Base-by-base conservation (phyloP, 2,797 vertebrate genomes). In the Sebastes oblongus region DNA sequence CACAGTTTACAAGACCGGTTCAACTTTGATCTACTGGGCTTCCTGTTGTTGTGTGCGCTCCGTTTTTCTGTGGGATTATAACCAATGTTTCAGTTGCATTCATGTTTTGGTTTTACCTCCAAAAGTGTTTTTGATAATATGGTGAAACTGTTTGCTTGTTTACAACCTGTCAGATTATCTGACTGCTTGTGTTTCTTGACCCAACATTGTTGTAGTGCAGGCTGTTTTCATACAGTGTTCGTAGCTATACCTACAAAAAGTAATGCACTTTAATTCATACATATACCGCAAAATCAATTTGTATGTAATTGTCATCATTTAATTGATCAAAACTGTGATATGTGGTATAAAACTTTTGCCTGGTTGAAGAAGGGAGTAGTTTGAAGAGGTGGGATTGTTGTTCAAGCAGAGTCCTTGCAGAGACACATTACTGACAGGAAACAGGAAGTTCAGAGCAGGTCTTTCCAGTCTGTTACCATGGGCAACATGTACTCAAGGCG, bases 401-500 rank as follows among this genome's bases (percentile, higher is more conserved):
- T 55, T 74, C 12, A 66, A 54, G 66, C 78, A 27, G 66, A 52
- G 73, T 84, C 79, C 73, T 85, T 86, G 81, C 69, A 75, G 71
- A 77, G 62, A 66, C 70, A 56, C 65, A 52, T 87, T 87, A 87
- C 60, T 81, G 87, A 88, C 79, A 87, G 69, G 77, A 83, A 82
- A 72, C 62, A 81, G 65, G 78, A 81, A 87, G 73, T 85, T 67
- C 54, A 58, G 72, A 75, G 68, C 77, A 30, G 65, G 73, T 88
- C 84, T 86, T 81, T 81, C 24, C 52, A 36, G 69, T 84, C 72
- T 16, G 93, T 94, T 89, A 91, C 92, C 88, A 90, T 36, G 73
- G 92, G 90, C 87, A 92, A 91, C 91, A 59, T 87, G 76, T 66
- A 77, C 85, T 91, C 79, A 88, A 88, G 81, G 89, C 34, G 87